Evolutionary conservation across 2,797 vertebrate species (phyloP), one percentile per base, ranked within the genome.

Genomic region (Cuniculus paca): DNA sequence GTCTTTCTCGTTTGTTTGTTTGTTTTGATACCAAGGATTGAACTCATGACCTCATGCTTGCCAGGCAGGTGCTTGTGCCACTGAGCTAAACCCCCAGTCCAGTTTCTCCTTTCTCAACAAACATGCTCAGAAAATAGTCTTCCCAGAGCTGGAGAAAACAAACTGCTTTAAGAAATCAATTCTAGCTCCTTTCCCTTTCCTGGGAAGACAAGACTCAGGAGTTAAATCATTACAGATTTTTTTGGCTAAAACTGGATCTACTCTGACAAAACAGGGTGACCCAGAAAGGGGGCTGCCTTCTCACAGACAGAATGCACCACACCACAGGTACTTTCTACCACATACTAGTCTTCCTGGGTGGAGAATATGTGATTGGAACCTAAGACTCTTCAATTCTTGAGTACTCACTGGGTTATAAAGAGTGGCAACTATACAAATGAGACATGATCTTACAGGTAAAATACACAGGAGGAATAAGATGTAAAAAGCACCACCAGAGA

Each of bases 81-180:
- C n/a, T n/a, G n/a, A n/a, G n/a, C n/a, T n/a, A n/a, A n/a, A n/a
- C n/a, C n/a, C n/a, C n/a, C n/a, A n/a, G n/a, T n/a, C n/a, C n/a
- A n/a, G n/a, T 54, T 54, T 54, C 90, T 94, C 31, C 72, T 82
- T 45, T 78, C 60, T 95, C 86, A 94, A 81, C 56, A 96, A 92
- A 63, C 50, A 60, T 95, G 75, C 88, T 95, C 87, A 54, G 50
- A 61, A 81, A 95, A 81, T 22, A 78, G 16, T 65, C 45, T 78
- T 87, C 68, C 60, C 75, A 79, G 61, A 88, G 61, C 24, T 61
- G 0, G 0, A 91, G 79, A 86, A 94, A 80, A 82, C 50, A 96
- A 87, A 81, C 34, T 61, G 86, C 72, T 77, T 83, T 17, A 82
- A 58, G 36, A 96, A 89, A 92, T 52, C 56, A 72, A 58, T 4